Conservation (phyloP, 2,797 vertebrate genomes). For the Meda fulgida region DNA sequence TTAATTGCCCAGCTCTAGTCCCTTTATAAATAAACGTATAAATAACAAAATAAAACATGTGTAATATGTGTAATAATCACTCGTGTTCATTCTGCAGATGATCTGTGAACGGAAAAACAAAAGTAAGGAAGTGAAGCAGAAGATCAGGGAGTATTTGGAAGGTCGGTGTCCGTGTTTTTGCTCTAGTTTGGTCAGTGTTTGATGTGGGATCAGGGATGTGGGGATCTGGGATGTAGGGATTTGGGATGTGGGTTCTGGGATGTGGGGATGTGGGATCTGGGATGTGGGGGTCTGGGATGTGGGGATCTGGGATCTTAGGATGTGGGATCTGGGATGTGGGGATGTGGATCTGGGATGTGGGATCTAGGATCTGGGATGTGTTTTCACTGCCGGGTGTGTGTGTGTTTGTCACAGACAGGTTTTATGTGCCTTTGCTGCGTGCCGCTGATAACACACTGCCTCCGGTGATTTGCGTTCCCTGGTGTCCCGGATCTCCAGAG, state of each 20-base stretch:
- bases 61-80: not conserved
- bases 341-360: no score
- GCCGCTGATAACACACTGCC: slow-evolving; percentile 83
- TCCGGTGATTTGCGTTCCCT: slow-evolving; percentile 80
- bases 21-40: no score
- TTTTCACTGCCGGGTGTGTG: not conserved
- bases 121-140: slow-evolving; percentile 78
- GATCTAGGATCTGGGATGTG: no score
- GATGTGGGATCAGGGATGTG: no score
- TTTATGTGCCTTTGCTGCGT: slow-evolving; percentile 83
- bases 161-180: slow-evolving; percentile 69
- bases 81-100: slow-evolving; percentile 70
- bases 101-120: slow-evolving; percentile 87
- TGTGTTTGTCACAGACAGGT: slow-evolving; percentile 73
- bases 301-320: no score
- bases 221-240: no score
- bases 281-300: no score
- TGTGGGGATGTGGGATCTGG: no score
- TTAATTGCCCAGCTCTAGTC: no score
- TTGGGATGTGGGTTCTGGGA: no score
- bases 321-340: no score
- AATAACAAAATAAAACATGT: no score
- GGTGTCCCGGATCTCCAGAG: slow-evolving; percentile 77
- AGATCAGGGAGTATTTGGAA: slow-evolving; percentile 80
- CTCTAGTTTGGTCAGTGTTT: not conserved